Percentiles rank a stretch among this genome's conserved stretches.
phyloP scores from a whole-genome alignment of 2,797 vertebrate species.

The Smutsia temminckii region DNA sequence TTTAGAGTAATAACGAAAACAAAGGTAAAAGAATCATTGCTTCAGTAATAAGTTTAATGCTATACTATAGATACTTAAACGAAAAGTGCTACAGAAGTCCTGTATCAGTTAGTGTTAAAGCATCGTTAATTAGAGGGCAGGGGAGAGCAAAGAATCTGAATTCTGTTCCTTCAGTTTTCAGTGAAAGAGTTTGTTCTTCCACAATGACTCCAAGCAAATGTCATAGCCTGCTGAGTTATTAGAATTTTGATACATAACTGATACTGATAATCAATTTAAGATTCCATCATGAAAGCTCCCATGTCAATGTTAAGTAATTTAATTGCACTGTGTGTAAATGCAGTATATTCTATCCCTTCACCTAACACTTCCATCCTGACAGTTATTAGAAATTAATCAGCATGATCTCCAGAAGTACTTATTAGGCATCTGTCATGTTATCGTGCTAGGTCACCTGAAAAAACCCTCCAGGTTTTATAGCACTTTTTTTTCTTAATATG shows the following conservation, averaged over 20 bases:
- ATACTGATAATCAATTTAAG: not conserved
- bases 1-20: not conserved
- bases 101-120: no score
- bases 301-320: not conserved
- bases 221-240: not conserved
- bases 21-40: not conserved
- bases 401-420: not conserved
- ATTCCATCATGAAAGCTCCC: not conserved
- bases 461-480: not conserved
- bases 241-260: not conserved
- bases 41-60: not conserved
- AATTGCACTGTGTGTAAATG: not conserved
- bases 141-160: not conserved
- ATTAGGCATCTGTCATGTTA: not conserved
- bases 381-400: not conserved
- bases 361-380: not conserved
- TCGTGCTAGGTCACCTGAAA: not conserved
- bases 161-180: not conserved
- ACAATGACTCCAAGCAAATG: not conserved
- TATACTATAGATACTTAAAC: not conserved
- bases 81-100: not conserved
- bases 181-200: constrained; percentile 21
- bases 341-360: not conserved
- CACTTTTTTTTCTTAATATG: not conserved
- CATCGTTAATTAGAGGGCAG: not conserved